These are phyloP conservation scores for Pseudonaja textilis DNA, from an alignment of 2,113 vertebrate genomes.

Conservation along the genomic window DNA sequence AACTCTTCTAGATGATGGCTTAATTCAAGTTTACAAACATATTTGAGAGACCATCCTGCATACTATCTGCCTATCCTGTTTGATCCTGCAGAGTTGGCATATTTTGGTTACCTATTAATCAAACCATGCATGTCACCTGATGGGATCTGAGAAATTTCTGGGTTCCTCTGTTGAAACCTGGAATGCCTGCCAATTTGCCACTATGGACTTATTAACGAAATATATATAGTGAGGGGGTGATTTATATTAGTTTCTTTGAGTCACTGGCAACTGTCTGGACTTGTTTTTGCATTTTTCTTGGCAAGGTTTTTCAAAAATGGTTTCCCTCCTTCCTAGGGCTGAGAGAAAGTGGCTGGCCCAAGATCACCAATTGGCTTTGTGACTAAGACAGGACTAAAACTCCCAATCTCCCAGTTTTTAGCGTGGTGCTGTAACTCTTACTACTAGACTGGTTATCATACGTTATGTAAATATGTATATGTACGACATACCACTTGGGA, in stretches of 20 bases:
- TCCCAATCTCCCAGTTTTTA: not conserved
- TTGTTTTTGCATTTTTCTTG: not conserved
- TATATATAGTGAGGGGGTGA: not conserved
- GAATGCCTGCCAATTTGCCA: not conserved
- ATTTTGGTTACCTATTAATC: not conserved
- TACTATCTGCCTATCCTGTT: not conserved
- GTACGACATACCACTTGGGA: not conserved
- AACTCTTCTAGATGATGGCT: not conserved
- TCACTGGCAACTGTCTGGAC: not conserved
- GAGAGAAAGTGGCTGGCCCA: not conserved
- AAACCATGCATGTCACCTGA: not conserved
- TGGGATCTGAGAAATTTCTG: not conserved
- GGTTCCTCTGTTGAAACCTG: not conserved
- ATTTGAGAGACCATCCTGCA: not conserved
- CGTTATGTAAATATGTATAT: not conserved
- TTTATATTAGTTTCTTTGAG: not conserved
- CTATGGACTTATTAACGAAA: not conserved
- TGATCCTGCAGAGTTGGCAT: not conserved
- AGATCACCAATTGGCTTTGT: not conserved
- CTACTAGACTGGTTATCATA: not conserved
- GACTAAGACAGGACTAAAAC: not conserved
- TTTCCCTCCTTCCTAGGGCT: not conserved
- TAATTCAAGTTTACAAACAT: slow-evolving; percentile 2
- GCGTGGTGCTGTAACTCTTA: not conserved
- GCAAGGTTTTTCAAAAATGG: not conserved